Percentiles rank a stretch among this genome's conserved stretches.
Evolutionary conservation across 2,888 invertebrate genomes (phyloP).

Genomic region (Auanema freiburgensis): DNA sequence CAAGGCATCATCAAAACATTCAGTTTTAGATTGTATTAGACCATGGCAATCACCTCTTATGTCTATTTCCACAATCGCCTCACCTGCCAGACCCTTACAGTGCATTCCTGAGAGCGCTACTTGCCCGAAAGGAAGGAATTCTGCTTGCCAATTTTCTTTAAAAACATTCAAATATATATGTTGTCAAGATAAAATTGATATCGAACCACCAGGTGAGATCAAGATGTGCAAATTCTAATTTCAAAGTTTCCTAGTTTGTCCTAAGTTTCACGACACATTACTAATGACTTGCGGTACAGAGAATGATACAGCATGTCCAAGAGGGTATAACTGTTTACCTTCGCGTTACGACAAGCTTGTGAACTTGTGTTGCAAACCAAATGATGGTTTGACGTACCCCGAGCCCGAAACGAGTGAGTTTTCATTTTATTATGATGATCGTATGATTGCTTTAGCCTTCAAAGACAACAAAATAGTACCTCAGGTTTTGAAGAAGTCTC

Average conservation of each 20-base stretch:
- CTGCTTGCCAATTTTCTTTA: conserved; percentile 39
- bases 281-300: conserved; percentile 31
- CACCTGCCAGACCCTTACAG: conserved; percentile 34
- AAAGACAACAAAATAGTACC: conserved; percentile 43
- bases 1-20: no score
- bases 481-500: conserved; percentile 31
- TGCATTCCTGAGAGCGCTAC: conserved; percentile 34
- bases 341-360: conserved; percentile 26
- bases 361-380: conserved; percentile 40
- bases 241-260: conserved; percentile 29
- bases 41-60: conserved; percentile 41
- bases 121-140: conserved; percentile 34
- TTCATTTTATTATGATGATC: not conserved
- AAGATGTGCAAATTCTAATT: not conserved
- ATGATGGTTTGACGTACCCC: conserved; percentile 26
- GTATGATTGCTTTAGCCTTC: conserved; percentile 10
- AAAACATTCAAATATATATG: conserved; percentile 37
- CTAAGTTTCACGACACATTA: conserved; percentile 40
- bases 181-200: conserved; percentile 36
- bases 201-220: conserved; percentile 35
- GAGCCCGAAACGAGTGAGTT: conserved; percentile 40
- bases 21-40: conserved; percentile 30
- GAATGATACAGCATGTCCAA: conserved; percentile 30
- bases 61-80: conserved; percentile 28
- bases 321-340: conserved; percentile 33